phyloP scores from a whole-genome alignment of 30 jellyfish, hydroid and myxozoan genomes.

The Cassiopea xamachana region DNA sequence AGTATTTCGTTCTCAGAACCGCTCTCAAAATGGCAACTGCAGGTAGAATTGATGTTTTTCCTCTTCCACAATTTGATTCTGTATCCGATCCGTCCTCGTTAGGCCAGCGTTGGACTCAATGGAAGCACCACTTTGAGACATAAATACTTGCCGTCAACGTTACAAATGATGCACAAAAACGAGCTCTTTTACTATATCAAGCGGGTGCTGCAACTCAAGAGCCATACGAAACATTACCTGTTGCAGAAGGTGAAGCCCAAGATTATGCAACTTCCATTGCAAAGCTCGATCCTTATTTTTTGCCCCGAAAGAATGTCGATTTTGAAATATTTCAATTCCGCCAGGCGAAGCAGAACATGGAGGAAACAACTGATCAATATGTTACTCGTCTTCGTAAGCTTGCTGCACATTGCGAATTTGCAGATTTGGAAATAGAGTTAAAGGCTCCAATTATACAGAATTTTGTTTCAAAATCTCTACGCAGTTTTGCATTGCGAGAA shows the following conservation, averaged over 20 bases:
- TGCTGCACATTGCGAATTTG: neutral
- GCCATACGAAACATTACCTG: neutral
- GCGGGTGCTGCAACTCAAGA: neutral
- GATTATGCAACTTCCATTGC: neutral
- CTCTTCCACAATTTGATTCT: neutral
- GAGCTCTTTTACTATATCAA: neutral
- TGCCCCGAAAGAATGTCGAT: neutral
- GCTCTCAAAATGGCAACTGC: neutral
- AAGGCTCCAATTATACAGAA: neutral
- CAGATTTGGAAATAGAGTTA: neutral
- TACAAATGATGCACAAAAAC: neutral
- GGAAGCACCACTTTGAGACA: neutral
- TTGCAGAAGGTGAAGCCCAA: neutral
- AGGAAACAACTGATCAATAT: neutral
- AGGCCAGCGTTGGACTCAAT: neutral
- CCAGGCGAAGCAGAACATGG: neutral
- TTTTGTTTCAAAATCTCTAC: neutral
- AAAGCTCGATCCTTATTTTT: neutral
- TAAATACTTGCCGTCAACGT: neutral
- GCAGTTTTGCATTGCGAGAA: neutral
- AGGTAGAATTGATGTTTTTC: neutral
- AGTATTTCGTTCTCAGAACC: neutral
- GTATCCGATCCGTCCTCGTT: neutral
- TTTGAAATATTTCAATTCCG: neutral
- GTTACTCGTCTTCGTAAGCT: neutral